Evolutionary conservation across 1,140 invertebrate species (phyloP).

Genomic region (Heliconius hermathena): DNA sequence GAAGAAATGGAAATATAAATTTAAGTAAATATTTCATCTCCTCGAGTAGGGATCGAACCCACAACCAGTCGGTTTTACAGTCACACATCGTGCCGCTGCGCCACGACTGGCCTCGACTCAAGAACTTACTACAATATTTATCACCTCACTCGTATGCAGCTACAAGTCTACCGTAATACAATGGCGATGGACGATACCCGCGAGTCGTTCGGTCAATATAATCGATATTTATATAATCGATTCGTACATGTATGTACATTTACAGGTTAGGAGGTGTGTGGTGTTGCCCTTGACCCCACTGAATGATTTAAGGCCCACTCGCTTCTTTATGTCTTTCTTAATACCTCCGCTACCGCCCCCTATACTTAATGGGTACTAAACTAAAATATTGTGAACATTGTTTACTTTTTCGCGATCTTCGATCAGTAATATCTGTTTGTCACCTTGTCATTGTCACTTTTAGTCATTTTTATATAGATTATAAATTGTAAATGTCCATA

Average conservation of each 20-base stretch:
- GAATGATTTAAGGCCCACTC: conserved; percentile 39
- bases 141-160: neutral
- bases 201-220: conserved; percentile 25
- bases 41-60: too few relatives aligned
- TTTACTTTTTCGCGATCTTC: neutral
- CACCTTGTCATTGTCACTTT: neutral
- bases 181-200: neutral
- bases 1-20: too few relatives aligned
- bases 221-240: conserved; percentile 23
- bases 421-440: neutral
- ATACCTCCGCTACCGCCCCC: conserved; percentile 21
- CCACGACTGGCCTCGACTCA: too few relatives aligned
- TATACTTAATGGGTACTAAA: neutral
- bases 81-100: too few relatives aligned
- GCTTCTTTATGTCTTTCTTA: conserved; percentile 29
- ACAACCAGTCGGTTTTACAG: too few relatives aligned
- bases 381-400: neutral
- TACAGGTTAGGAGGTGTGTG: conserved; percentile 24
- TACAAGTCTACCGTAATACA: neutral
- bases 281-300: conserved; percentile 43
- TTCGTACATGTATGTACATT: conserved; percentile 16
- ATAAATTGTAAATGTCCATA: too few relatives aligned
- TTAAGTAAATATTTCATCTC: too few relatives aligned
- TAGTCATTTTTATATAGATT: neutral
- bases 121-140: neutral